These are phyloP conservation scores for Tolypeutes matacus DNA, from an alignment of 2,797 vertebrate species.

Conservation along the genomic window DNA sequence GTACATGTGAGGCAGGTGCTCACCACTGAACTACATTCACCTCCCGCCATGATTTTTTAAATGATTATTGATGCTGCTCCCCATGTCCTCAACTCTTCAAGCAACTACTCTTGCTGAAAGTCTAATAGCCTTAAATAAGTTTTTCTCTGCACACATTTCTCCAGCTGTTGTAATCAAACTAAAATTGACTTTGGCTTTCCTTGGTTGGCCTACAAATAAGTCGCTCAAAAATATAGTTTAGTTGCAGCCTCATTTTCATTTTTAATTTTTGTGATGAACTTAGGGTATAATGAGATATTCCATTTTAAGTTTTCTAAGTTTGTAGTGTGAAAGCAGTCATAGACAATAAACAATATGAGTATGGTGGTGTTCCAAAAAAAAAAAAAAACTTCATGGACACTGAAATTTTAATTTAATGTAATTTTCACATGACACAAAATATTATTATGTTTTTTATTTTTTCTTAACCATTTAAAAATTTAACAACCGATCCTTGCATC, in stretches of 20 bases:
- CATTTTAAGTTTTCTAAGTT: neutral
- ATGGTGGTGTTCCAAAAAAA: conserved; percentile 29
- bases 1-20: too few relatives aligned
- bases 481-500: conserved; percentile 6
- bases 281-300: neutral
- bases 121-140: conserved; percentile 9
- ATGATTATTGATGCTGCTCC: too few relatives aligned
- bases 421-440: conserved; percentile 19
- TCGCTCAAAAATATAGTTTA: conserved; percentile 50
- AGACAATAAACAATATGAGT: neutral
- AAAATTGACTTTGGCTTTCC: conserved; percentile 11
- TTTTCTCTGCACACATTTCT: conserved; percentile 41
- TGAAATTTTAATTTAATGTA: neutral
- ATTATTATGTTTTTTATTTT: conserved; percentile 17
- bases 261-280: conserved; percentile 58
- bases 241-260: neutral
- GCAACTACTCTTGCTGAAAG: conserved; percentile 34
- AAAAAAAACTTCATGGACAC: neutral
- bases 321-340: neutral
- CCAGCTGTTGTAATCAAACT: neutral
- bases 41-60: too few relatives aligned
- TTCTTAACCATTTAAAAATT: conserved; percentile 40
- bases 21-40: too few relatives aligned
- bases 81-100: conserved; percentile 29
- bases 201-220: conserved; percentile 39